These are phyloP conservation scores for Lasioglossum albipes DNA, from an alignment of 1,140 invertebrate species.

Conservation along the genomic window DNA sequence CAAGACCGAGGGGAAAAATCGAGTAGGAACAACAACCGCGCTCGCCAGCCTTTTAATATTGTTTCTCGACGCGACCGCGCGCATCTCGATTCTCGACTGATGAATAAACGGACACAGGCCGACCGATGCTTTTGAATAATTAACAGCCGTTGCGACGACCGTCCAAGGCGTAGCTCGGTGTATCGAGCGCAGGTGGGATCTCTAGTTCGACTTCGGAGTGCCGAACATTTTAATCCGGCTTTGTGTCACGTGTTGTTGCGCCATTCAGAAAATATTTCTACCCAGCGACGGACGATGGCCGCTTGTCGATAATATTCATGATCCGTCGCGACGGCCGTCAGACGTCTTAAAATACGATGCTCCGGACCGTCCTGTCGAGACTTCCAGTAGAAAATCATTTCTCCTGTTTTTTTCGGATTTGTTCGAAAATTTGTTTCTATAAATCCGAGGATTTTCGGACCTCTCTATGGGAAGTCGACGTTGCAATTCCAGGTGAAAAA, in stretches of 20 bases:
- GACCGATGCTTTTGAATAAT: conserved; percentile 30
- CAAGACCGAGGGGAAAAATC: too few species aligned
- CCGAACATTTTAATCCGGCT: conserved; percentile 43
- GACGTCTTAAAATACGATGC: too few species aligned
- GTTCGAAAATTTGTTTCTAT: too few species aligned
- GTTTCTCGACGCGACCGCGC: background rate
- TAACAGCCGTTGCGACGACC: background rate
- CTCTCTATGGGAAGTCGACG: too few species aligned
- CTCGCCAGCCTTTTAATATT: background rate
- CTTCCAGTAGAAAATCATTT: background rate
- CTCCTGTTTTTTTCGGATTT: background rate
- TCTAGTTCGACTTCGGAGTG: background rate
- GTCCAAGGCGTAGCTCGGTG: background rate
- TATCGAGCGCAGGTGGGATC: conserved; percentile 4
- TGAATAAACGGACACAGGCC: background rate
- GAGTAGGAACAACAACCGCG: background rate
- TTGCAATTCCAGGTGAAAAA: too few species aligned
- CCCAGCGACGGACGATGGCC: background rate
- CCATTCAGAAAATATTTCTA: conserved; percentile 36
- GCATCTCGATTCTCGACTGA: background rate
- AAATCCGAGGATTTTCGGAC: too few species aligned
- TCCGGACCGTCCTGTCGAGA: too few species aligned
- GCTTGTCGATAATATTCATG: conserved; percentile 48
- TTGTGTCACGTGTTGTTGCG: conserved; percentile 36
- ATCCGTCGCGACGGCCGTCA: conserved; percentile 26